A percentile compares a stretch with the other conserved stretches of the same genome.
phyloP scores from a whole-genome alignment of 2,888 invertebrate species.

The Polia nebulosa region DNA sequence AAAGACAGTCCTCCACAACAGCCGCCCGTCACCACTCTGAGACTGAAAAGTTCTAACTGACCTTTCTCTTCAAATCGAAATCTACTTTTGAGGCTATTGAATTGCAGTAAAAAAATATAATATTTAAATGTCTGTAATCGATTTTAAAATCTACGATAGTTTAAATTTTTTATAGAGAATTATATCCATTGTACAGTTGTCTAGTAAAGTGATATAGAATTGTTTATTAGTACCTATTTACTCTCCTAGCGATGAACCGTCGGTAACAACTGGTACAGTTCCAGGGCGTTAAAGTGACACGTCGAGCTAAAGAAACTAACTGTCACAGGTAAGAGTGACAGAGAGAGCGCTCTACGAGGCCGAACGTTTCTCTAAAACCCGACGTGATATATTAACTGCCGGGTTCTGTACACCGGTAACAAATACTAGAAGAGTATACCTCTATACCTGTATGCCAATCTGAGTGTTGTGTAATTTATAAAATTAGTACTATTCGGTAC shows the following conservation, averaged over 20 bases:
- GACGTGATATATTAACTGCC: neutral
- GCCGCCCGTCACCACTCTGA: too few relatives aligned
- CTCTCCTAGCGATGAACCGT: neutral
- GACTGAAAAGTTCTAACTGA: neutral
- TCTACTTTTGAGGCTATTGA: conserved; percentile 5
- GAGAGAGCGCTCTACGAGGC: neutral
- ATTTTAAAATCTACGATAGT: conserved; percentile 24
- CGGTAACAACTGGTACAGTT: too few relatives aligned
- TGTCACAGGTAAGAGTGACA: neutral
- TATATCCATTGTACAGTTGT: conserved; percentile 30
- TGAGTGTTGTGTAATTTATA: conserved; percentile 33
- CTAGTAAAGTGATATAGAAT: conserved; percentile 16
- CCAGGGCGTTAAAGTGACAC: neutral
- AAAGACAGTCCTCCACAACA: too few relatives aligned
- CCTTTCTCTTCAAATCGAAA: neutral
- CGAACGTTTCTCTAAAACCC: neutral
- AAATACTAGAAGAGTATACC: conserved; percentile 6
- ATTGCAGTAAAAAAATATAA: neutral
- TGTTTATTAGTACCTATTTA: neutral
- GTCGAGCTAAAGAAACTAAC: neutral
- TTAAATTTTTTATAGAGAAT: conserved; percentile 8
- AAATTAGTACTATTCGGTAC: conserved; percentile 37
- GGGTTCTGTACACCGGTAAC: neutral
- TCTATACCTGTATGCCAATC: conserved; percentile 42
- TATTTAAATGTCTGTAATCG: conserved; percentile 27